A percentile compares a stretch with the other conserved stretches of the same genome.
phyloP scores from a whole-genome alignment of 2,888 invertebrate genomes.

The Ochropleura leucogaster region DNA sequence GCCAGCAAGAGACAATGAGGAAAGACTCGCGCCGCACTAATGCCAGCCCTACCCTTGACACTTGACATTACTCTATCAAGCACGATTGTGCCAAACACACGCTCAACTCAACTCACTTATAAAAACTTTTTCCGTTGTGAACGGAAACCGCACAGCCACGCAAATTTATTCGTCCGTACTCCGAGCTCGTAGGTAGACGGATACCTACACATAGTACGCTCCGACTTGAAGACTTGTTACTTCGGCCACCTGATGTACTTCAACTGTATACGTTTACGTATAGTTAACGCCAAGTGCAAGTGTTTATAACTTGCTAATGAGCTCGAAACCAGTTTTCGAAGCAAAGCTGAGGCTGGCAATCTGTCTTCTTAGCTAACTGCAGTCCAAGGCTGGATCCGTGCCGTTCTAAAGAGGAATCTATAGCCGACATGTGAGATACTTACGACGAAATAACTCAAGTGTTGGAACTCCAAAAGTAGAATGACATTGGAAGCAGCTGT shows the following conservation, averaged over 20 bases:
- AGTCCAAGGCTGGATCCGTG: constrained; percentile 29
- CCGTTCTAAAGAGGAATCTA: constrained; percentile 28
- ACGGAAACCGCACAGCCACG: constrained; percentile 62
- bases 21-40: constrained; percentile 53
- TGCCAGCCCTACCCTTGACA: constrained; percentile 76
- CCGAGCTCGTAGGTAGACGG: constrained; percentile 30
- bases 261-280: constrained; percentile 44
- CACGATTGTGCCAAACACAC: constrained; percentile 63
- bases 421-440: not conserved
- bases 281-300: constrained; percentile 55
- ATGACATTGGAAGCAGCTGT: constrained; percentile 29
- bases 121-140: constrained; percentile 62
- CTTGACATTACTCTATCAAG: constrained; percentile 75
- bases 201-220: constrained; percentile 27
- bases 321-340: constrained; percentile 51
- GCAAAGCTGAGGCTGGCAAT: constrained; percentile 47
- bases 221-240: constrained; percentile 53
- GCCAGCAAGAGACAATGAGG: constrained; percentile 40
- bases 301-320: constrained; percentile 62
- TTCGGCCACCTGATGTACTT: constrained; percentile 49
- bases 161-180: constrained; percentile 62
- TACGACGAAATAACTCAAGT: not conserved
- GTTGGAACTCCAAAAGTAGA: constrained; percentile 16
- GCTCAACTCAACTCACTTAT: constrained; percentile 37
- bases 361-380: constrained; percentile 45